A percentile compares a stretch with the other conserved stretches of the same genome.
These are phyloP conservation scores for Chaenocephalus aceratus DNA, from an alignment of 2,113 vertebrate genomes.

Conservation along the genomic window DNA sequence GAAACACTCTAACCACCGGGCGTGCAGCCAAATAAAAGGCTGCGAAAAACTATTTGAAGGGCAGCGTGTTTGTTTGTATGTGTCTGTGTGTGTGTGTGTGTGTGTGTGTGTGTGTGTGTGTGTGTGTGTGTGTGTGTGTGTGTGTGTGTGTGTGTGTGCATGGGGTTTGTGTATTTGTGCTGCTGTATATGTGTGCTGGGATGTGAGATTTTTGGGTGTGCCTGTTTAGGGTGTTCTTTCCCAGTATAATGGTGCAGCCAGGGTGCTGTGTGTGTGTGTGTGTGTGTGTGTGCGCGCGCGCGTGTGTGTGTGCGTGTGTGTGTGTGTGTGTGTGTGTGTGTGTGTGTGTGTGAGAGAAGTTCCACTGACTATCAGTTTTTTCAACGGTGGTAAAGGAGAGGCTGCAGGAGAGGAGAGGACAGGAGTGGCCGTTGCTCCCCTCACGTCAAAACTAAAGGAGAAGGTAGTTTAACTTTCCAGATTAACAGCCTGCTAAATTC, in stretches of 20 bases:
- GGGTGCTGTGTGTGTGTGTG: not conserved
- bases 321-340: too few species aligned
- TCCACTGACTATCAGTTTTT: conserved; percentile 58
- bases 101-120: too few species aligned
- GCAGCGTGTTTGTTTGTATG: conserved; percentile 75
- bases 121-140: too few species aligned
- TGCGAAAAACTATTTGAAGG: conserved; percentile 85
- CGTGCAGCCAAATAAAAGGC: conserved; percentile 86
- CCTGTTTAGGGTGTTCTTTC: conserved; percentile 79
- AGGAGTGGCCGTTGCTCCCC: conserved; percentile 43
- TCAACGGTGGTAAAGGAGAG: conserved; percentile 62
- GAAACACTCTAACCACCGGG: conserved; percentile 87
- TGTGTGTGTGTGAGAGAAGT: conserved; percentile 29
- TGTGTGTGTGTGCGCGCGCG: too few species aligned
- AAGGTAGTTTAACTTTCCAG: conserved; percentile 27
- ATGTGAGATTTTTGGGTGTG: conserved; percentile 80
- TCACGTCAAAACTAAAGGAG: conserved; percentile 32
- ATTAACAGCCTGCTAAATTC: conserved; percentile 25
- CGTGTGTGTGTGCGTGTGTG: not conserved
- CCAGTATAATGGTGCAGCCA: conserved; percentile 49
- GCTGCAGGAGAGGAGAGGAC: conserved; percentile 56
- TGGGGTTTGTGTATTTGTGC: conserved; percentile 30
- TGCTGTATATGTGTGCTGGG: conserved; percentile 54
- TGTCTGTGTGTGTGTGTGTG: conserved; percentile 54
- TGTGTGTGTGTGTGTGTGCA: not conserved